Evolutionary conservation across 2,113 vertebrate genomes (phyloP).

Genomic region (Coptodon bakossiorum): DNA sequence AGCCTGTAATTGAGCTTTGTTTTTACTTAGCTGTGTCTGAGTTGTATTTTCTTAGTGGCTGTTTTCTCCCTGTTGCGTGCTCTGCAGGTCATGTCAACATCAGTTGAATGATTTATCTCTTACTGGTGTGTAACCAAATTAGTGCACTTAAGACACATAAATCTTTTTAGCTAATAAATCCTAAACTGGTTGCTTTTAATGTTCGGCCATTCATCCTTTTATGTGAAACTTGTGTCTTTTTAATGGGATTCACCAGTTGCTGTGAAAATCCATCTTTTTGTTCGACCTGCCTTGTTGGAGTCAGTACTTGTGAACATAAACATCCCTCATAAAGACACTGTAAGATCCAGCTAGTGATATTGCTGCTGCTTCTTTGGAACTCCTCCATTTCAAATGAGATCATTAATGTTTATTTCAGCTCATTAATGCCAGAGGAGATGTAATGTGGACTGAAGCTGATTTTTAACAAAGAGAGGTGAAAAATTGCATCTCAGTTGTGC

Average conservation of each 20-base stretch:
- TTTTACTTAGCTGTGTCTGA: background rate
- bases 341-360: background rate
- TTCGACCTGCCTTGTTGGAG: background rate
- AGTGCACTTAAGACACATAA: background rate
- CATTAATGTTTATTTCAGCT: background rate
- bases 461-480: background rate
- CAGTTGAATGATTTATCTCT: background rate
- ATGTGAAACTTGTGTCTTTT: background rate
- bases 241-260: background rate
- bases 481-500: background rate
- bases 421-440: background rate
- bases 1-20: background rate
- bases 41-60: background rate
- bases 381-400: background rate
- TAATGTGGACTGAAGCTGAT: background rate
- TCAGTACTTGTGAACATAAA: background rate
- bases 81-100: background rate
- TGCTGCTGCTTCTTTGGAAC: background rate
- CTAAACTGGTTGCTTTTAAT: background rate
- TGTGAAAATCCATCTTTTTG: background rate
- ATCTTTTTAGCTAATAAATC: background rate
- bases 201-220: background rate
- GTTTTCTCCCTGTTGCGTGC: background rate
- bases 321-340: background rate
- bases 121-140: background rate